Conservation (phyloP, 2,797 vertebrate genomes). For the Eurystomus glaucurus region DNA sequence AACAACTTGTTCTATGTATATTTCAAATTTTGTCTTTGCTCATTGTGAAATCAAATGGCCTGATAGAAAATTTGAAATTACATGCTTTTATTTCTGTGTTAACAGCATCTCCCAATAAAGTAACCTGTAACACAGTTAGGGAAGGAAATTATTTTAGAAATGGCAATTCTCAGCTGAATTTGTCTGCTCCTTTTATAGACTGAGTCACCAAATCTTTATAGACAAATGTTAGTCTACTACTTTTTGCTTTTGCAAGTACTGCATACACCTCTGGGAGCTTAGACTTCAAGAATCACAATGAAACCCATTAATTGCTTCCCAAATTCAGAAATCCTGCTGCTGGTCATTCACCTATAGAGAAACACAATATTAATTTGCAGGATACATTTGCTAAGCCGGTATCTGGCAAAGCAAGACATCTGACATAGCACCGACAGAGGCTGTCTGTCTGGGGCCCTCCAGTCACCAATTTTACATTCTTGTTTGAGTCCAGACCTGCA, state of each 20-base stretch:
- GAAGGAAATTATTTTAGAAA: constrained; percentile 41
- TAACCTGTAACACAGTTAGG: constrained; percentile 18
- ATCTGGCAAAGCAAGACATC: neutral
- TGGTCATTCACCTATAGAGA: neutral
- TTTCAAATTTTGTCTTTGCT: constrained; percentile 2
- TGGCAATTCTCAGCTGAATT: constrained; percentile 12
- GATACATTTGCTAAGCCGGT: neutral
- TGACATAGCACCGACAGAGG: neutral
- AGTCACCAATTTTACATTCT: neutral
- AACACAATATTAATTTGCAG: neutral
- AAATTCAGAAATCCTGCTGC: neutral
- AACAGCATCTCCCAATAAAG: constrained; percentile 30
- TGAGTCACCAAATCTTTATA: neutral
- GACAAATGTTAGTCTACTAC: neutral
- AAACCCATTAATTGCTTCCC: neutral
- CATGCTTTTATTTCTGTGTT: constrained; percentile 31
- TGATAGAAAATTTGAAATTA: constrained; percentile 4
- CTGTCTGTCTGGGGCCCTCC: neutral
- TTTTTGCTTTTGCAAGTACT: neutral
- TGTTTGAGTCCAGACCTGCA: neutral
- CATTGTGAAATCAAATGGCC: constrained; percentile 24
- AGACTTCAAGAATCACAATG: neutral
- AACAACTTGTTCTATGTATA: neutral
- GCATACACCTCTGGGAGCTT: neutral
- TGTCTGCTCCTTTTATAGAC: neutral